phyloP scores from a whole-genome alignment of 2,113 vertebrate genomes.

The Herpailurus yagouaroundi region DNA sequence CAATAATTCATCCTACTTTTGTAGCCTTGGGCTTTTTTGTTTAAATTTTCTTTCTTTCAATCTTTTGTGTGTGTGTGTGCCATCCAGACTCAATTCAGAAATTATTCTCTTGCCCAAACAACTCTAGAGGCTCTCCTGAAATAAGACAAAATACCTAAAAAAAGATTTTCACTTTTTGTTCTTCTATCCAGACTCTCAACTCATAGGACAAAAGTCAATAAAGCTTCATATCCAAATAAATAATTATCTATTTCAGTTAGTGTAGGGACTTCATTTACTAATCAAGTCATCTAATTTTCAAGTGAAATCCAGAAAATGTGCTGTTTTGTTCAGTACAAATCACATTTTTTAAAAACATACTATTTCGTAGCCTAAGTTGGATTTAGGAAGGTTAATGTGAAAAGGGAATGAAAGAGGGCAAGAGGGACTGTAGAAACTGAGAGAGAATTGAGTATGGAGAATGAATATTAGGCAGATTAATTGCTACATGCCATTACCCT shows the following conservation, averaged over 20 bases:
- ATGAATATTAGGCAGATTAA: background rate
- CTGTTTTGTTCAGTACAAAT: background rate
- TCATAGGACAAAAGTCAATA: background rate
- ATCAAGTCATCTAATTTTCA: background rate
- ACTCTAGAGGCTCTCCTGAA: background rate
- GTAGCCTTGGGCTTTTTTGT: background rate
- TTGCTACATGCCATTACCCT: background rate
- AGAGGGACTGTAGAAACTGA: background rate
- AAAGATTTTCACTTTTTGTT: background rate
- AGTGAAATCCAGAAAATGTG: background rate
- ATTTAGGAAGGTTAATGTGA: background rate
- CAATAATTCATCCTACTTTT: background rate
- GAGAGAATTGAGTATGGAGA: background rate
- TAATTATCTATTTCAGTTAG: conserved; percentile 28
- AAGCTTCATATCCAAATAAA: background rate
- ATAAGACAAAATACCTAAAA: background rate
- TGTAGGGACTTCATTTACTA: background rate
- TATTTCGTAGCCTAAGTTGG: background rate
- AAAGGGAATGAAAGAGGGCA: background rate
- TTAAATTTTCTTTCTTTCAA: background rate
- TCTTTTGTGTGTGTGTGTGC: background rate
- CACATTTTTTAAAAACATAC: background rate
- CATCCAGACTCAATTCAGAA: conserved; percentile 24
- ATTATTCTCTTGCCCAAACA: conserved; percentile 29
- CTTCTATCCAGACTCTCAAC: background rate